phyloP scores from a whole-genome alignment of 1,140 invertebrate species.

The Ericerus pela region DNA sequence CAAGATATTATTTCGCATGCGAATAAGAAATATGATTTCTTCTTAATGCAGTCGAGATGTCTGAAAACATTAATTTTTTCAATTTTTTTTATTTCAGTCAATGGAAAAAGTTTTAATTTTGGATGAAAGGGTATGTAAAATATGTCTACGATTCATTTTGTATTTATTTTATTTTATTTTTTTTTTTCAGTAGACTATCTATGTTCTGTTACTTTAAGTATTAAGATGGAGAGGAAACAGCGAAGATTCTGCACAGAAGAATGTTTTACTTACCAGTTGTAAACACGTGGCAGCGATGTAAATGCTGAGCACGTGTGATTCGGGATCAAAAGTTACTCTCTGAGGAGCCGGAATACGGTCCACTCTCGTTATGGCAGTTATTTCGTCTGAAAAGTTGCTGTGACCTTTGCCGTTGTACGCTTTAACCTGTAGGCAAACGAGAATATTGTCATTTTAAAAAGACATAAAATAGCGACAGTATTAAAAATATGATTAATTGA shows the following conservation, averaged over 20 bases:
- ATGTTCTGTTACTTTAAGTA: neutral
- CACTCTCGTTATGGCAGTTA: constrained; percentile 58
- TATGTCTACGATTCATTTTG: no score
- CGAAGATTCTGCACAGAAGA: neutral
- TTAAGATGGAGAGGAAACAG: neutral
- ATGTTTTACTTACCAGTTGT: constrained; percentile 44
- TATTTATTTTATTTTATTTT: no score
- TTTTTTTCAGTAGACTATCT: neutral
- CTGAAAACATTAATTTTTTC: no score
- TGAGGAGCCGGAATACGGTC: constrained; percentile 66
- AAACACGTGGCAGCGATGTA: constrained; percentile 59
- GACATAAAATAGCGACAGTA: no score
- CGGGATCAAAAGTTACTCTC: constrained; percentile 64
- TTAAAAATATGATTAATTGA: no score
- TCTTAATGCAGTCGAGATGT: no score
- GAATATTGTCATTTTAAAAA: no score
- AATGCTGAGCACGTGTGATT: constrained; percentile 52
- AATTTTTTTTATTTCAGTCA: no score
- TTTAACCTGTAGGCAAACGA: constrained; percentile 44
- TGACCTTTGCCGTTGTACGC: constrained; percentile 69
- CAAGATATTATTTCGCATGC: no score
- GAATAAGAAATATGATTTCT: no score
- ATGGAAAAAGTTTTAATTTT: no score
- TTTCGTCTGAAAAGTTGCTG: constrained; percentile 69
- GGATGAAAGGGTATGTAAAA: no score